These are phyloP conservation scores for Aleiodes leptofemur DNA, from an alignment of 2,888 invertebrate species.

Conservation along the genomic window DNA sequence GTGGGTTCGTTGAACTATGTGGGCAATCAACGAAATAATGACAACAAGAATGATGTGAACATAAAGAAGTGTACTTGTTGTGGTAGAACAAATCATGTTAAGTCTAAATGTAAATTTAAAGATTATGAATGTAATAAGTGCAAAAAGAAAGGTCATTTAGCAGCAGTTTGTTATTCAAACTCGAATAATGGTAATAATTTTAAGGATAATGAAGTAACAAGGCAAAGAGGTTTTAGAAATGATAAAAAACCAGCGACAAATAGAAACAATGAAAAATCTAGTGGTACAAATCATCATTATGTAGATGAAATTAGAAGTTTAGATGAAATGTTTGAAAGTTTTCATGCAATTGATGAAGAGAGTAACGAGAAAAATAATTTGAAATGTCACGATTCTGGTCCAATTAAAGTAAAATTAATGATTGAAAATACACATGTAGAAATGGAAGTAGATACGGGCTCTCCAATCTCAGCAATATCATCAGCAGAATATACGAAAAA, in stretches of 20 bases:
- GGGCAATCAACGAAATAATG: conserved; percentile 3
- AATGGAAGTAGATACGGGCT: neutral
- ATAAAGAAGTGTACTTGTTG: conserved; percentile 34
- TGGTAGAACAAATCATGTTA: conserved; percentile 31
- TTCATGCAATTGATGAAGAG: conserved; percentile 8
- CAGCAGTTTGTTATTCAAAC: conserved; percentile 32
- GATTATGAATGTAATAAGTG: conserved; percentile 42
- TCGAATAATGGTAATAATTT: conserved; percentile 26
- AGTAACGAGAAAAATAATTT: neutral
- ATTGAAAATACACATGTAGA: neutral
- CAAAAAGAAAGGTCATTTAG: conserved; percentile 38
- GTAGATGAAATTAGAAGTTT: conserved; percentile 32
- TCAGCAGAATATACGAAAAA: neutral
- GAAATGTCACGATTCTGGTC: neutral
- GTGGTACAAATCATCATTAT: conserved; percentile 27
- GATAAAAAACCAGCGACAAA: neutral
- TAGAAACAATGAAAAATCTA: conserved; percentile 7
- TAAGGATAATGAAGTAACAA: neutral
- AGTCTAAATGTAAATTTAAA: conserved; percentile 37
- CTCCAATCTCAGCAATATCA: conserved; percentile 3
- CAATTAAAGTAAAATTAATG: conserved; percentile 12
- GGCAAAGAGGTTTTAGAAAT: conserved; percentile 1
- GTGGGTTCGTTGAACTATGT: neutral
- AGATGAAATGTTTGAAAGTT: conserved; percentile 33
- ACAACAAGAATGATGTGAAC: neutral